phyloP scores from a whole-genome alignment of 1,140 invertebrate genomes.

The Prorops nasuta region DNA sequence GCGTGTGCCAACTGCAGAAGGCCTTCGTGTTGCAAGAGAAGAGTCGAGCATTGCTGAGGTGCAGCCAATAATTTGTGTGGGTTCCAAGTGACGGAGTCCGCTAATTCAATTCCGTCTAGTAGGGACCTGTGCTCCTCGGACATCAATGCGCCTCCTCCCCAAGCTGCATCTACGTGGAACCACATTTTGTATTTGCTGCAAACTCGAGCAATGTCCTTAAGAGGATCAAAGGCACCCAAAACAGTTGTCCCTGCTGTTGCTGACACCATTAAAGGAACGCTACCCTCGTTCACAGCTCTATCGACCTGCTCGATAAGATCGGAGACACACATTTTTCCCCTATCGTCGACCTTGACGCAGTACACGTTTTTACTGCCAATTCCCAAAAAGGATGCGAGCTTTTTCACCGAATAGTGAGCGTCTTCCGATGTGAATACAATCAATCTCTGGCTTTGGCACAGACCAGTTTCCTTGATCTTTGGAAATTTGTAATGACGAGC shows the following conservation, averaged over 20 bases:
- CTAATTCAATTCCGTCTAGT: conserved; percentile 76
- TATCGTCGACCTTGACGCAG: conserved; percentile 66
- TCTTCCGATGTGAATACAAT: conserved; percentile 84
- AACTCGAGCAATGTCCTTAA: conserved; percentile 75
- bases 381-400: conserved; percentile 76
- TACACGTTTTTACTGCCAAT: conserved; percentile 79
- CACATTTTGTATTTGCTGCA: conserved; percentile 84
- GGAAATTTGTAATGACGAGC: conserved; percentile 68
- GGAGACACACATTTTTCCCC: conserved; percentile 75
- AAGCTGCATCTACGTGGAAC: conserved; percentile 95
- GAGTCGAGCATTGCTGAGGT: conserved; percentile 86
- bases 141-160: conserved; percentile 88
- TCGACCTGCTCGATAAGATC: conserved; percentile 73
- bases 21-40: conserved; percentile 72
- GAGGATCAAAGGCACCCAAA: conserved; percentile 87
- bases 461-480: conserved; percentile 65
- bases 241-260: conserved; percentile 87
- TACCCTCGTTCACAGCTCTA: conserved; percentile 65
- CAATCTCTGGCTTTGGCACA: conserved; percentile 66
- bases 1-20: conserved; percentile 59
- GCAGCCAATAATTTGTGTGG: conserved; percentile 88
- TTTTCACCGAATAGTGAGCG: conserved; percentile 93
- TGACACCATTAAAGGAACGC: conserved; percentile 82
- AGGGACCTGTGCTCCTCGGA: conserved; percentile 77
- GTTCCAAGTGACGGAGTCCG: conserved; percentile 93